These are phyloP conservation scores for Euphonia xanthogaster DNA, from an alignment of 2,797 vertebrate species.

Conservation along the genomic window DNA sequence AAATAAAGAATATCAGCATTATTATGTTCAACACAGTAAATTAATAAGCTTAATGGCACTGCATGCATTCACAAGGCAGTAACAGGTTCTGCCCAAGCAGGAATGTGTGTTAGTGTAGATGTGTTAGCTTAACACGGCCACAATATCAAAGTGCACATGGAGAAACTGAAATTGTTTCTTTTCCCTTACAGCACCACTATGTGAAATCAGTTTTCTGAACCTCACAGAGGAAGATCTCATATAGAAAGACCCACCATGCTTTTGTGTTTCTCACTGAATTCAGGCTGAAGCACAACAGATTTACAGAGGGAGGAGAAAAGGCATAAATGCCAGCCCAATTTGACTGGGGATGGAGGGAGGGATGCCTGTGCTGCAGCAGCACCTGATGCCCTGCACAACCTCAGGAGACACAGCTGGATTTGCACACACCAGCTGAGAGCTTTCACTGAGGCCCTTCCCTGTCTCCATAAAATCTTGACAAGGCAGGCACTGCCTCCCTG, in stretches of 20 bases:
- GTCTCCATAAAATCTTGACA: neutral
- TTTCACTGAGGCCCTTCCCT: neutral
- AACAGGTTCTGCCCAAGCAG: neutral
- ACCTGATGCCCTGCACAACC: neutral
- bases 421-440: neutral
- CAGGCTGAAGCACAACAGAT: neutral
- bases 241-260: neutral
- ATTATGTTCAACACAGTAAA: neutral
- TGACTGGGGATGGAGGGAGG: neutral
- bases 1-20: neutral
- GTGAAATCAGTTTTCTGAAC: neutral
- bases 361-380: neutral
- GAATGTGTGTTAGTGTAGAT: neutral
- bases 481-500: neutral
- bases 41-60: neutral
- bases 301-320: neutral
- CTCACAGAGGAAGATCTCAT: neutral
- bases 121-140: neutral
- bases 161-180: neutral
- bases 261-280: neutral
- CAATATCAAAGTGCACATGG: neutral
- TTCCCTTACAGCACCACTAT: neutral
- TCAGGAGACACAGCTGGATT: fast-evolving
- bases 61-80: neutral
- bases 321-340: neutral